Percentiles rank a stretch among this genome's conserved stretches.
Evolutionary conservation across 1,140 invertebrate species (phyloP).

Genomic region (Triops longicaudatus): DNA sequence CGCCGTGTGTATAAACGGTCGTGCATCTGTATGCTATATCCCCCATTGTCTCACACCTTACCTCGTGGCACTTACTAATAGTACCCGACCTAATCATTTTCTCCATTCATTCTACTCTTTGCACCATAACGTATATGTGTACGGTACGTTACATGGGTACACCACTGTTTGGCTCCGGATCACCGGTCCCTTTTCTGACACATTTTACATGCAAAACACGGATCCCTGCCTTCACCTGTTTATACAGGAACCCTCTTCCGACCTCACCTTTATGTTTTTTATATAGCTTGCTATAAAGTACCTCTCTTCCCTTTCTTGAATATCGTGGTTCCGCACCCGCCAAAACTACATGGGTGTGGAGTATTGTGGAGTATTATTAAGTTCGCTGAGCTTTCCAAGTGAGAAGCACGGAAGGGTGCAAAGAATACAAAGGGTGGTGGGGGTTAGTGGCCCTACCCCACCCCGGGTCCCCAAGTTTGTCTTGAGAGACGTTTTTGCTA

Average conservation of each 20-base stretch:
- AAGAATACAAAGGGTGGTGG: background rate
- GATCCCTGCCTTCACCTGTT: background rate
- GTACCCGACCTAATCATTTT: background rate
- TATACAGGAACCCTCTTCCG: background rate
- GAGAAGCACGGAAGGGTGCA: background rate
- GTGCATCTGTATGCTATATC: background rate
- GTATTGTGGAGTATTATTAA: background rate
- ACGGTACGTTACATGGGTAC: background rate
- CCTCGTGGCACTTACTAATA: background rate
- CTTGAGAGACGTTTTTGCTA: background rate
- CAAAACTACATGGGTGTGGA: background rate
- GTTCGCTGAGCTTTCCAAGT: background rate
- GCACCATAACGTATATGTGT: background rate
- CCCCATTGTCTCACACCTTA: constrained; percentile 3
- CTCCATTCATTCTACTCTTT: background rate
- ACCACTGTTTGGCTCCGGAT: no score
- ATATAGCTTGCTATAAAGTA: background rate
- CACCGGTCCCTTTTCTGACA: background rate
- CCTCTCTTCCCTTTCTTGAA: background rate
- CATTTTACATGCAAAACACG: background rate
- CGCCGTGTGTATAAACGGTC: background rate
- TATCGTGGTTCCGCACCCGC: background rate
- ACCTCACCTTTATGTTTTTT: background rate
- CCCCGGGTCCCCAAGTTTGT: background rate
- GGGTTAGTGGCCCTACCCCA: no score